phyloP scores from a whole-genome alignment of 2,113 vertebrate genomes.

The Calidris pygmaea region DNA sequence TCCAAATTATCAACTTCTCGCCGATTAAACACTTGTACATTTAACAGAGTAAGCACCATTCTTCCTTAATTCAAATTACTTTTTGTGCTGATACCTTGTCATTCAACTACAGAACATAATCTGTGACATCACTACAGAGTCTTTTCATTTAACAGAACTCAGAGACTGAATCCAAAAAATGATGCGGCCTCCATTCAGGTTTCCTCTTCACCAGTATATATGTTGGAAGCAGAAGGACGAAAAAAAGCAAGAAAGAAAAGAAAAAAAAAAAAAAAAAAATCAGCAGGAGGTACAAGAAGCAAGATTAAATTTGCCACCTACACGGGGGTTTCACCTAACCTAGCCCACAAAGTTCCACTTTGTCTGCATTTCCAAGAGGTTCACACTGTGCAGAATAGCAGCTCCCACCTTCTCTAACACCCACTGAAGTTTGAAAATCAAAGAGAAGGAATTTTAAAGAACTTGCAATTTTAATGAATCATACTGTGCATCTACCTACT shows the following conservation, averaged over 20 bases:
- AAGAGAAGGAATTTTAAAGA: neutral
- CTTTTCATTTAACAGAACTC: neutral
- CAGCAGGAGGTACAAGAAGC: neutral
- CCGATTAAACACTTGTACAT: neutral
- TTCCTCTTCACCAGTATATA: neutral
- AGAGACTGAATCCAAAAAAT: neutral
- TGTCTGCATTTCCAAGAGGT: neutral
- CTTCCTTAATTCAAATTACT: neutral
- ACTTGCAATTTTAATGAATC: neutral
- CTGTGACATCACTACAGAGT: neutral
- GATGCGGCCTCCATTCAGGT: neutral
- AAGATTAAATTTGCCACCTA: neutral
- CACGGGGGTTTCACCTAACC: neutral
- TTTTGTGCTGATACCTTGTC: neutral
- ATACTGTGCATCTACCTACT: neutral
- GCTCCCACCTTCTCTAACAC: slow-evolving; percentile 21
- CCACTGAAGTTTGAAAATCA: neutral
- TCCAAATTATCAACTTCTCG: neutral
- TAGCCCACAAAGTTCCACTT: neutral
- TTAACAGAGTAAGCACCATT: neutral
- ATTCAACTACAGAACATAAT: neutral
- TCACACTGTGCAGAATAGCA: slow-evolving; percentile 20
- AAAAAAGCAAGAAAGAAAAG: too few relatives aligned
- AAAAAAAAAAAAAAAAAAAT: neutral
- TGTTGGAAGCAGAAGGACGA: neutral